Evolutionary conservation across 1,140 invertebrate species (phyloP).

Genomic region (Limonius californicus): DNA sequence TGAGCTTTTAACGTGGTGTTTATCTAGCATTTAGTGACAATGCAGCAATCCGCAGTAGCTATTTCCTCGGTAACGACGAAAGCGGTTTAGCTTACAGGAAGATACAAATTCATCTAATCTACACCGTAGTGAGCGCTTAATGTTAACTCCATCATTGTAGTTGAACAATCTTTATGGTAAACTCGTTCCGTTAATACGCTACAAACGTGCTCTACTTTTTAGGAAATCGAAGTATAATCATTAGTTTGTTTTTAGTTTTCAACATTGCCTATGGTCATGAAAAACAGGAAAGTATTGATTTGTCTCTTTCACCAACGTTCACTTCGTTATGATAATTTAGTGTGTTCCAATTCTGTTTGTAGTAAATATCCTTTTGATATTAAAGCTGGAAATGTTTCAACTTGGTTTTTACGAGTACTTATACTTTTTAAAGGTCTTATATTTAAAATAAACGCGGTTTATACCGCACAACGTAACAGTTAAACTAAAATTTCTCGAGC

Average conservation of each 20-base stretch:
- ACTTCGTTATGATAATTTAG: conserved; percentile 2
- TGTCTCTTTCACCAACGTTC: background rate
- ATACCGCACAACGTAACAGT: too few relatives aligned
- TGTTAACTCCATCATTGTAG: background rate
- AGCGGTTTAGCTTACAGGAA: background rate
- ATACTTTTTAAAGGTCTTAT: too few relatives aligned
- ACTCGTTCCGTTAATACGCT: too few relatives aligned
- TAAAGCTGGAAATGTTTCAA: background rate
- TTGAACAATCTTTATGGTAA: too few relatives aligned
- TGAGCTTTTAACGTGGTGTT: conserved; percentile 7
- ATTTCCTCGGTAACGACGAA: background rate
- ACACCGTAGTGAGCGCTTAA: background rate
- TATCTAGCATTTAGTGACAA: conserved; percentile 6
- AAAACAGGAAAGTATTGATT: background rate
- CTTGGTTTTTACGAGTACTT: too few relatives aligned
- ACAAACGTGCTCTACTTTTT: too few relatives aligned
- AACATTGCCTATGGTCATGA: too few relatives aligned
- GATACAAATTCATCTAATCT: background rate
- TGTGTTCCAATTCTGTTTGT: conserved; percentile 6
- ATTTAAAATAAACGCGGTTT: too few relatives aligned
- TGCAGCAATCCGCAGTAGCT: background rate
- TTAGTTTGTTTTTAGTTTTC: too few relatives aligned
- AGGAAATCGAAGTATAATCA: too few relatives aligned
- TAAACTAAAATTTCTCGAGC: too few relatives aligned
- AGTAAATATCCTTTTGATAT: background rate